Conservation (phyloP, 2,888 invertebrate genomes). For the Endotricha flammealis region DNA sequence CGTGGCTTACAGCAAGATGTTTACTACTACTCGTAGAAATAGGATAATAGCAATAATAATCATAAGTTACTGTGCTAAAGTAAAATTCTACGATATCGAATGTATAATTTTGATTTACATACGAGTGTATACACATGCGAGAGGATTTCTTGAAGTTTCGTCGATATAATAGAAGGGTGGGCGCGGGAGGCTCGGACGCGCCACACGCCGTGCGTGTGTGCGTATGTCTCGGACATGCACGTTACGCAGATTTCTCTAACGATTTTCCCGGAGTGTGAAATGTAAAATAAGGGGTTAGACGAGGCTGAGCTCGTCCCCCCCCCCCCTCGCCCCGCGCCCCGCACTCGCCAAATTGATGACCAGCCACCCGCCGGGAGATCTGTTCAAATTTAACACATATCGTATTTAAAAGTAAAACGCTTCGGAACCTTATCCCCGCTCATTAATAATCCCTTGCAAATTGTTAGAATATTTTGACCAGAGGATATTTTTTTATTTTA, state of each 20-base stretch:
- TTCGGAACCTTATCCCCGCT: conserved; percentile 59
- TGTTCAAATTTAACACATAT: conserved; percentile 74
- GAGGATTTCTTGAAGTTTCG: conserved; percentile 76
- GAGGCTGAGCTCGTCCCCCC: conserved; percentile 53
- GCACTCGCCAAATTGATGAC: conserved; percentile 72
- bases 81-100: conserved; percentile 45
- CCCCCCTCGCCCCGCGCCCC: conserved; percentile 38
- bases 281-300: conserved; percentile 78
- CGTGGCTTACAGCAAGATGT: too few relatives aligned
- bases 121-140: conserved; percentile 57
- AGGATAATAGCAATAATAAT: too few relatives aligned
- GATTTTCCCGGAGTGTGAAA: conserved; percentile 79
- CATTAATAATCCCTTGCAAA: conserved; percentile 61
- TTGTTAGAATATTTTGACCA: conserved; percentile 42
- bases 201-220: conserved; percentile 44
- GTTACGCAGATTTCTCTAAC: conserved; percentile 78
- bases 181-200: conserved; percentile 49
- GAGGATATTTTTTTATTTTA: conserved; percentile 32
- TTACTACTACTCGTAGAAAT: too few relatives aligned
- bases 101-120: conserved; percentile 58
- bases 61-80: too few relatives aligned
- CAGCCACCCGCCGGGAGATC: conserved; percentile 69
- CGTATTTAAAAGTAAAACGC: conserved; percentile 71
- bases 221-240: conserved; percentile 73
- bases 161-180: conserved; percentile 62